Evolutionary conservation across 30 jellyfish, hydroid and myxozoan genomes (phyloP).

Genomic region (Chrysaora quinquecirrha): DNA sequence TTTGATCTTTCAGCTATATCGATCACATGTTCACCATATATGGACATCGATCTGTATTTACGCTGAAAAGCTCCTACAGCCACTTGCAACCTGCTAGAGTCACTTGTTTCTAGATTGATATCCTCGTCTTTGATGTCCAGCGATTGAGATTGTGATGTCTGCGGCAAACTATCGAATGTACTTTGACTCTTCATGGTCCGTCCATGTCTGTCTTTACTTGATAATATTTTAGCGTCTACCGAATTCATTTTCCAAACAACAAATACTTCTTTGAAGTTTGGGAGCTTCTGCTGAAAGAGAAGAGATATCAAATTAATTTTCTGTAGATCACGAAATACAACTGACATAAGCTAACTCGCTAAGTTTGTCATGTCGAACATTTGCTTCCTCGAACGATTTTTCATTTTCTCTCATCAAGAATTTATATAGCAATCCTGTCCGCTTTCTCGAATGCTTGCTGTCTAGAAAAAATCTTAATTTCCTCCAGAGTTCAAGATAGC

Average conservation of each 20-base stretch:
- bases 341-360: too few species aligned
- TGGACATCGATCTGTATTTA: slow-evolving; percentile 76
- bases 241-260: background rate
- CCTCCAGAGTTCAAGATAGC: too few species aligned
- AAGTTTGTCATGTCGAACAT: too few species aligned
- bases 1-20: slow-evolving; percentile 81
- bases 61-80: slow-evolving; percentile 81
- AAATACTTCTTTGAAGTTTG: too few species aligned
- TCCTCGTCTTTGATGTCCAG: slow-evolving; percentile 60
- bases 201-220: background rate
- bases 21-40: slow-evolving; percentile 80
- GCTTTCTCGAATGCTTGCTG: too few species aligned
- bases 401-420: too few species aligned
- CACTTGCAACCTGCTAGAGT: slow-evolving; percentile 55
- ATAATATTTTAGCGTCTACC: background rate
- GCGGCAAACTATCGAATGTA: background rate
- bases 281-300: too few species aligned
- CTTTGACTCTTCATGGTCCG: background rate
- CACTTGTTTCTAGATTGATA: slow-evolving; percentile 38
- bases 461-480: too few species aligned
- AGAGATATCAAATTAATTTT: too few species aligned
- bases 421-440: too few species aligned
- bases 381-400: too few species aligned
- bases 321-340: too few species aligned
- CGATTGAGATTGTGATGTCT: background rate